phyloP scores from a whole-genome alignment of 2,113 vertebrate genomes.

The Cololabis saira region DNA sequence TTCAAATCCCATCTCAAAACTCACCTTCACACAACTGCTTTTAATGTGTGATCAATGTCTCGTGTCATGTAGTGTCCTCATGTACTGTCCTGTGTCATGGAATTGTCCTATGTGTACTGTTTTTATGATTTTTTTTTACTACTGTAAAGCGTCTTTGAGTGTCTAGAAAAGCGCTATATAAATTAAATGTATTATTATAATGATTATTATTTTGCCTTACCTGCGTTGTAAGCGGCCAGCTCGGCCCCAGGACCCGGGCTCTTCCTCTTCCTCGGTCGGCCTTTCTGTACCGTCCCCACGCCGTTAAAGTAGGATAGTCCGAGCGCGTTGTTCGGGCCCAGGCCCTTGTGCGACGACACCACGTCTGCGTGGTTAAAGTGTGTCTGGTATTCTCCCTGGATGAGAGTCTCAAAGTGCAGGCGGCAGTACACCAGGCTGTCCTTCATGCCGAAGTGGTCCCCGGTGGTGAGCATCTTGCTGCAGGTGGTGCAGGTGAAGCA shows the following conservation, averaged over 20 bases:
- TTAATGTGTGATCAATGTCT: too few species aligned
- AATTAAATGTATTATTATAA: too few species aligned
- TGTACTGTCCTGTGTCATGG: too few species aligned
- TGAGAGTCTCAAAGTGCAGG: conserved; percentile 97
- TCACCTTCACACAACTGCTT: too few species aligned
- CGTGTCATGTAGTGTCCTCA: too few species aligned
- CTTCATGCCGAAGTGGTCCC: conserved; percentile 99
- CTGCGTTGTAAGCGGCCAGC: conserved; percentile 96
- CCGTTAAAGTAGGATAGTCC: conserved; percentile 99
- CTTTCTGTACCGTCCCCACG: conserved; percentile 97
- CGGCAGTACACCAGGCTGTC: conserved; percentile 99
- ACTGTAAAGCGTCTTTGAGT: too few species aligned
- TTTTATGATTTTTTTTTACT: too few species aligned
- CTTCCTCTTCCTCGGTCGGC: conserved; percentile 95
- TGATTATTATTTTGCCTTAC: too few species aligned
- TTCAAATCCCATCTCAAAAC: too few species aligned
- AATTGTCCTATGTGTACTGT: too few species aligned
- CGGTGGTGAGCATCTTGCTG: conserved; percentile 98
- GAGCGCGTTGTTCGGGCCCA: conserved; percentile 89
- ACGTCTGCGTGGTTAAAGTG: conserved; percentile 96
- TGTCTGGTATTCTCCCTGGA: conserved; percentile 96
- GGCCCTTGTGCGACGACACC: conserved; percentile 88
- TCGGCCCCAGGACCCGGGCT: conserved; percentile 95
- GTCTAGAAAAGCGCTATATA: too few species aligned
- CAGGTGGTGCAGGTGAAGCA: conserved; percentile 99